Base-by-base conservation (phyloP, 2,113 vertebrate species). In the Strigops habroptila region DNA sequence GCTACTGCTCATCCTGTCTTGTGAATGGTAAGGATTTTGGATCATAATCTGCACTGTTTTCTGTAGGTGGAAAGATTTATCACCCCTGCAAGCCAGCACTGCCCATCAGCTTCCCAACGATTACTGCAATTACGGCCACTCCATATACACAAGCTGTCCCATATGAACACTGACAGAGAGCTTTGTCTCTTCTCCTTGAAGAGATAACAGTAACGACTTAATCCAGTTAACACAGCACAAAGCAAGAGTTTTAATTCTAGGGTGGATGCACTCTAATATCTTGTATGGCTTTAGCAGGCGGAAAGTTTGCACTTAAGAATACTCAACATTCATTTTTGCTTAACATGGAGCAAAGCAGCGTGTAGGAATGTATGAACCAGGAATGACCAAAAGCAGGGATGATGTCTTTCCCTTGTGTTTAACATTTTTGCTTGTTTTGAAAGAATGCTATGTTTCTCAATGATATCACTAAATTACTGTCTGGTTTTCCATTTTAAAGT, bases 401-500 rank as follows among this genome's bases (percentile, higher is more conserved):
- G 83, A 79, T 85, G 82, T 67, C 53, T 75, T 33, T 52, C 44
- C 94, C 71, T 60, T 3, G 74, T 89, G 95, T 55, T 78, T 44
- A 90, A 70, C 28, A 67, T 43, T 88, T 90, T 87, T 87, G 67
- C 84, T 95, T 93, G 53, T 74, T 93, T 78, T 92, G 70, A 90
- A 90, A 87, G 70, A 91, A 95, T 70, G 59, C 25, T 91, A 78
- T 74, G 62, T 82, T 96, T 95, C 86, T 90, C 69, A 83, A 64
- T 88, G 87, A 79, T 89, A 93, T 84, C 94, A 81, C 82, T 93
- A 92, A 94, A 96, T 86, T 78, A 76, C 88, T 90, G 82, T 37
- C 91, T 96, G 71, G 27, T 92, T 92, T 95, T 97, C 93, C 95
- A 86, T 96, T 90, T 95, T 84, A 68, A 92, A 97, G 82, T 96